These are phyloP conservation scores for Drosophila phalerata DNA, from an alignment of 2,888 invertebrate genomes.

Conservation along the genomic window DNA sequence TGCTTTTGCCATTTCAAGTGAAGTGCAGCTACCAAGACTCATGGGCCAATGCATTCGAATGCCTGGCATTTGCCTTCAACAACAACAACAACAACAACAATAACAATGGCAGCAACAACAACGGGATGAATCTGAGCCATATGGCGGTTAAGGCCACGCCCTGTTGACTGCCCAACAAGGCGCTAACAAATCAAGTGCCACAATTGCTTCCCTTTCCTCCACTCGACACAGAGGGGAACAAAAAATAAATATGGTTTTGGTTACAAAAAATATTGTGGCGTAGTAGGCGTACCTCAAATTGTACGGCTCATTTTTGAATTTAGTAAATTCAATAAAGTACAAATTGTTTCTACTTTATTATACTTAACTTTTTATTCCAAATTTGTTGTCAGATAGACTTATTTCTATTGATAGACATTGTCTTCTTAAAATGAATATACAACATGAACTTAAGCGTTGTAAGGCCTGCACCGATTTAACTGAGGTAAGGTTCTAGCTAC, in stretches of 20 bases:
- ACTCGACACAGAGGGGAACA: background rate
- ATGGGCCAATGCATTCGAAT: conserved; percentile 74
- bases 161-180: conserved; percentile 77
- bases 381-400: conserved; percentile 6
- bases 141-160: conserved; percentile 56
- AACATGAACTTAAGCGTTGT: conserved; percentile 4
- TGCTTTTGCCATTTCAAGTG: conserved; percentile 52
- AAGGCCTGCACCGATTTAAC: conserved; percentile 4
- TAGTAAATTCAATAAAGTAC: background rate
- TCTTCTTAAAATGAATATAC: conserved; percentile 1
- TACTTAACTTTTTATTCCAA: background rate
- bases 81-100: conserved; percentile 13
- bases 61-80: conserved; percentile 57
- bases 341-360: background rate
- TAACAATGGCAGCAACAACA: conserved; percentile 38
- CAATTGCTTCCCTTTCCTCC: conserved; percentile 48
- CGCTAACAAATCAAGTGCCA: conserved; percentile 79
- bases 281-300: background rate
- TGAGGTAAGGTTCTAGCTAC: background rate
- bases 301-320: background rate
- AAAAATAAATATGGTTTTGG: background rate
- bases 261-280: background rate
- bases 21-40: conserved; percentile 65
- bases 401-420: background rate
- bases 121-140: conserved; percentile 36